These are phyloP conservation scores for Dynastes grantii DNA, from an alignment of 2,888 invertebrate genomes.

Conservation along the genomic window DNA sequence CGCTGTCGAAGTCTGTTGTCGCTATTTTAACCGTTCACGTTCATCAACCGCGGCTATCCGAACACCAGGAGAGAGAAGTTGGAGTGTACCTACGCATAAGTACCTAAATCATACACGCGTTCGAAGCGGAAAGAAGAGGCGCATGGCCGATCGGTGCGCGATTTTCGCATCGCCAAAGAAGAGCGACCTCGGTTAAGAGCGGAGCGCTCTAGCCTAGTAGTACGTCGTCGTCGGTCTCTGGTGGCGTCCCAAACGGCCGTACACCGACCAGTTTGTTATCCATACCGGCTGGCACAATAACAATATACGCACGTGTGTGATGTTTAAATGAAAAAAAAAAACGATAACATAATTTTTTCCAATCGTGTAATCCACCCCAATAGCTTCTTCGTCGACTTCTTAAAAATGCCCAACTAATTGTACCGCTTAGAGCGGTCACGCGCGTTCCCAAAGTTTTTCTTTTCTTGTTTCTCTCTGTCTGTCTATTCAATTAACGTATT, in stretches of 20 bases:
- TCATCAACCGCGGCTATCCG: too few relatives aligned
- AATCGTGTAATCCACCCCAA: neutral
- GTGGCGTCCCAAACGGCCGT: constrained; percentile 34
- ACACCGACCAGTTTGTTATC: neutral
- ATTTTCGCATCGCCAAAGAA: constrained; percentile 12
- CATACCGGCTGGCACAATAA: neutral
- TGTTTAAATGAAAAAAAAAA: too few relatives aligned
- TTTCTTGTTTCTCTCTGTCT: neutral
- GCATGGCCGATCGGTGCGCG: constrained; percentile 37
- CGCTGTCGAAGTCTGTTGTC: too few relatives aligned
- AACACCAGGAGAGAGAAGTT: too few relatives aligned
- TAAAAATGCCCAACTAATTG: neutral
- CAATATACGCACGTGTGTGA: constrained; percentile 37
- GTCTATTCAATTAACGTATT: neutral
- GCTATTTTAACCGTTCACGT: too few relatives aligned
- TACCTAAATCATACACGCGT: neutral
- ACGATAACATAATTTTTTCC: too few relatives aligned
- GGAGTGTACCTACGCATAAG: too few relatives aligned
- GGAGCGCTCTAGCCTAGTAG: constrained; percentile 16
- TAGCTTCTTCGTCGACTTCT: neutral
- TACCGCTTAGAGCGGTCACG: neutral
- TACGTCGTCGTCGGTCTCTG: constrained; percentile 40
- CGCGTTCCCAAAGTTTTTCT: too few relatives aligned
- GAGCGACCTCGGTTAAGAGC: neutral
- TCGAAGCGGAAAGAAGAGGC: constrained; percentile 13